These are phyloP conservation scores for Parthenolecanium corni DNA, from an alignment of 2,888 invertebrate genomes.

Conservation along the genomic window DNA sequence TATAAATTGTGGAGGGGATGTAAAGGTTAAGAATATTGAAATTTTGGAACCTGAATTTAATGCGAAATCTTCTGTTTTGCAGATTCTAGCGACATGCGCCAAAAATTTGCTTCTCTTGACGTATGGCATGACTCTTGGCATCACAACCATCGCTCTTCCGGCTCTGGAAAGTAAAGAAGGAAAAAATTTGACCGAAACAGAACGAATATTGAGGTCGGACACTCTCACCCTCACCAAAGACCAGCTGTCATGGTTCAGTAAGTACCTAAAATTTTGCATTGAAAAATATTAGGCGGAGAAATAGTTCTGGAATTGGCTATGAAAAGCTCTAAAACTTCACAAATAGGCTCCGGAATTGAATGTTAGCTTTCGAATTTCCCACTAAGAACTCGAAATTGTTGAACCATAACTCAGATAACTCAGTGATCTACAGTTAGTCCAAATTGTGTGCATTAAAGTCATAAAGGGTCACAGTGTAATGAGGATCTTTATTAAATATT, in stretches of 20 bases:
- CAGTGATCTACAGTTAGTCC: too few species aligned
- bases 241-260: conserved; percentile 65
- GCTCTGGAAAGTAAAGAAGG: conserved; percentile 47
- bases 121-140: conserved; percentile 70
- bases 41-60: neutral
- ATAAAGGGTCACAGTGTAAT: too few species aligned
- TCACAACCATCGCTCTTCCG: conserved; percentile 68
- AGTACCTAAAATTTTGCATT: conserved; percentile 36
- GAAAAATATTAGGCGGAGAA: too few species aligned
- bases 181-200: conserved; percentile 30
- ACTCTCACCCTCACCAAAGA: conserved; percentile 46
- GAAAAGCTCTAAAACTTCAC: too few species aligned
- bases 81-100: conserved; percentile 64
- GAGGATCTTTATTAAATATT: too few species aligned
- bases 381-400: too few species aligned
- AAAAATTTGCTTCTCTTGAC: conserved; percentile 65
- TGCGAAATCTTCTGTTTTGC: conserved; percentile 43
- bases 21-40: neutral
- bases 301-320: too few species aligned
- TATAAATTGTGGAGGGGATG: neutral
- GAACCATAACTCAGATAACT: too few species aligned
- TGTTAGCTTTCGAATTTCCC: too few species aligned
- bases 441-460: too few species aligned
- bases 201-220: conserved; percentile 33
- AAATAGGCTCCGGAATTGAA: too few species aligned